phyloP scores from a whole-genome alignment of 2,888 invertebrate genomes.

The Pammene aurita region DNA sequence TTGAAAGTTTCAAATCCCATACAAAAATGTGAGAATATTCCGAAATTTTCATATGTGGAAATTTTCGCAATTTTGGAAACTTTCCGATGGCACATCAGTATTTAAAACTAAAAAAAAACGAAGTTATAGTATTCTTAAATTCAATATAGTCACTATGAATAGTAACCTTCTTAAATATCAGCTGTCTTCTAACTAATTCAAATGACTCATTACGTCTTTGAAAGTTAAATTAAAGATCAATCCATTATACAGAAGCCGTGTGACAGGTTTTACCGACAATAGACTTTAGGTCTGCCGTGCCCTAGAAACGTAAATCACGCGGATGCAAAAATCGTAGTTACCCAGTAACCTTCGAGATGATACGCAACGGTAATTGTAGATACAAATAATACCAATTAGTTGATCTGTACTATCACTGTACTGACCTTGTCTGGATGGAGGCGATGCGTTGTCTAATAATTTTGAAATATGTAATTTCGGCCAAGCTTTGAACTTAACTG shows the following conservation, averaged over 20 bases:
- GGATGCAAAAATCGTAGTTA: conserved; percentile 49
- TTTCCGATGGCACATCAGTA: no score
- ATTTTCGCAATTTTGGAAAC: no score
- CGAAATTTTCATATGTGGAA: no score
- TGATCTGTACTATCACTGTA: conserved; percentile 21
- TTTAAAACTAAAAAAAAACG: no score
- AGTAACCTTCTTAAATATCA: background rate
- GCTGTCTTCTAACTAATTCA: conserved; percentile 3
- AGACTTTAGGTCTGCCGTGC: conserved; percentile 50
- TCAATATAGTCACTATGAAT: no score
- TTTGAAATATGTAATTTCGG: background rate
- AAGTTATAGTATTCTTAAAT: no score
- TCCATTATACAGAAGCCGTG: conserved; percentile 49
- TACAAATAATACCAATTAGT: conserved; percentile 45
- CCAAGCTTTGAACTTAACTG: background rate
- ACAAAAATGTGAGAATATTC: no score
- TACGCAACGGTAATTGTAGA: conserved; percentile 55
- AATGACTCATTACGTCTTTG: conserved; percentile 29
- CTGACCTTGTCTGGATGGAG: conserved; percentile 18
- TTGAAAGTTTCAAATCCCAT: no score
- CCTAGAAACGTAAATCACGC: conserved; percentile 64
- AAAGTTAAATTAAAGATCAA: conserved; percentile 19
- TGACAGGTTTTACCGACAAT: conserved; percentile 59
- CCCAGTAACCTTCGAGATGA: conserved; percentile 60
- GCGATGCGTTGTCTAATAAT: conserved; percentile 23